Percentiles rank a stretch among this genome's conserved stretches.
Conservation (phyloP, 2,113 vertebrate genomes). For the Phylloscopus trochiloides region DNA sequence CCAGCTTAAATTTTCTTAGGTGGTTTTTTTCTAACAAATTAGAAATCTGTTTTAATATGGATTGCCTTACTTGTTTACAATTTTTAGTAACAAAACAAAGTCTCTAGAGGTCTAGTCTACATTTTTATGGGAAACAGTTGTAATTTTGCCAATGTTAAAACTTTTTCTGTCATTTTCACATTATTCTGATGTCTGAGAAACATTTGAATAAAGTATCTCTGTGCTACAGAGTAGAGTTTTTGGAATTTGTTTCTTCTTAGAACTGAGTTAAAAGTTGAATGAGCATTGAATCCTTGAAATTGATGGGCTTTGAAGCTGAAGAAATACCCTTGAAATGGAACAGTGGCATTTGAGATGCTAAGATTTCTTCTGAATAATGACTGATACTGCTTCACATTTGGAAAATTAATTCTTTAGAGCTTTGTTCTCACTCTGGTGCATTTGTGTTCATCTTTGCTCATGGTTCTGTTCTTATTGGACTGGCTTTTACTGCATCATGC, state of each 20-base stretch:
- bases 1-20: slow-evolving; percentile 55
- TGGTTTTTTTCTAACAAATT: slow-evolving; percentile 60
- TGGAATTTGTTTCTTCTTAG: not conserved
- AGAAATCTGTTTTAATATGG: slow-evolving; percentile 58
- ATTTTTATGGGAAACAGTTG: not conserved
- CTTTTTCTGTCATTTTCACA: not conserved
- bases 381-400: not conserved
- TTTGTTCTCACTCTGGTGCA: not conserved
- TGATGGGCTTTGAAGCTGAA: not conserved
- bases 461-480: not conserved
- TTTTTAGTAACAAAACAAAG: not conserved
- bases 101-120: not conserved
- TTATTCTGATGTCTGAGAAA: not conserved
- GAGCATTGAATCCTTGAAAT: not conserved
- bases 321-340: not conserved
- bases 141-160: not conserved
- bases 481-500: not conserved
- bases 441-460: not conserved
- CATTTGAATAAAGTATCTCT: not conserved
- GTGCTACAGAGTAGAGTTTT: not conserved
- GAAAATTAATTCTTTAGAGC: not conserved
- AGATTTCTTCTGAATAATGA: not conserved
- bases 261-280: not conserved
- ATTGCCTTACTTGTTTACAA: slow-evolving; percentile 21
- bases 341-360: not conserved